phyloP scores from a whole-genome alignment of 2,113 vertebrate genomes.

The Cathartes aura region DNA sequence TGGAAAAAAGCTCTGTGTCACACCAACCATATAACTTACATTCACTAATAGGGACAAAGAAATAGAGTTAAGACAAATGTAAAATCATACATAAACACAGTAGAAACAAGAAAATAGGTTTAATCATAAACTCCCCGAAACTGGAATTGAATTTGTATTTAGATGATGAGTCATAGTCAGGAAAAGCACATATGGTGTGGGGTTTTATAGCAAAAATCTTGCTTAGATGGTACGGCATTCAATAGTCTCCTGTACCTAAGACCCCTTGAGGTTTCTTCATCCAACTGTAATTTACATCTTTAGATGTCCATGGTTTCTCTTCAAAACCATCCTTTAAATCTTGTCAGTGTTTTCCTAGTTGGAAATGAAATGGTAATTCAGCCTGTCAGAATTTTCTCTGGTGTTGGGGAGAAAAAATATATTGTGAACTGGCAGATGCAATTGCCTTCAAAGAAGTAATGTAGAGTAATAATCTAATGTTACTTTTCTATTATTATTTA shows the following conservation, averaged over 20 bases:
- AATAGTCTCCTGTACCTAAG: not conserved
- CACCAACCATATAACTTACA: not conserved
- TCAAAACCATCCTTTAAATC: conserved; percentile 33
- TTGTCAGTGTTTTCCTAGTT: not conserved
- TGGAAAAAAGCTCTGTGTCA: not conserved
- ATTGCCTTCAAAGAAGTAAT: conserved; percentile 44
- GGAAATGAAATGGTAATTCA: conserved; percentile 29
- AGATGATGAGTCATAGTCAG: not conserved
- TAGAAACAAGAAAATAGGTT: not conserved
- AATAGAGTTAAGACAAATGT: not conserved
- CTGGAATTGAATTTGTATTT: not conserved
- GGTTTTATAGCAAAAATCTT: not conserved
- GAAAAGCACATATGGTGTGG: not conserved
- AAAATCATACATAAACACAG: not conserved
- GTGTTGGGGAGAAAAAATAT: not conserved
- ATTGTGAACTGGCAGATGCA: not conserved
- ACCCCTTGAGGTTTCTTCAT: not conserved
- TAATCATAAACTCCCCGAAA: not conserved
- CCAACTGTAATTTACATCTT: not conserved
- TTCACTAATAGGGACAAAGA: not conserved
- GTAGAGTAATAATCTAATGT: conserved; percentile 35
- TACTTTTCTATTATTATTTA: conserved; percentile 70
- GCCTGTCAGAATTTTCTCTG: not conserved
- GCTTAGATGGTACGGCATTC: not conserved
- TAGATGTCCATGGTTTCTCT: conserved; percentile 33